A percentile compares a stretch with the other conserved stretches of the same genome.
These are phyloP conservation scores for Pseudeuparius sepicola DNA, from an alignment of 2,888 invertebrate species.

Conservation along the genomic window DNA sequence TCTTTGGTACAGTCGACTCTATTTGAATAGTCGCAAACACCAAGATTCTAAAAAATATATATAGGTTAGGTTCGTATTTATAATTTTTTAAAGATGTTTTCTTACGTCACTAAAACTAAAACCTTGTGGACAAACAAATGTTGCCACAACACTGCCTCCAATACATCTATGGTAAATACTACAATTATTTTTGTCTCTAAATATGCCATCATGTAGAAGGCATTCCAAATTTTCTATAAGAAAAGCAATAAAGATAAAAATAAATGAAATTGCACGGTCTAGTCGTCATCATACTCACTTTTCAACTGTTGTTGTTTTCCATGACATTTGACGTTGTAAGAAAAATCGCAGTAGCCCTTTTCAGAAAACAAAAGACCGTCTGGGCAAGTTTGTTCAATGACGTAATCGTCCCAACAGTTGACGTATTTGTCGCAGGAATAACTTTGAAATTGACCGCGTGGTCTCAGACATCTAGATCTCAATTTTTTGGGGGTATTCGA, in stretches of 20 bases:
- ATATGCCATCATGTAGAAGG: slow-evolving; percentile 49
- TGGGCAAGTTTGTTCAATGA: slow-evolving; percentile 57
- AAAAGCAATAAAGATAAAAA: slow-evolving; percentile 7
- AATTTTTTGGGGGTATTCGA: too few relatives aligned
- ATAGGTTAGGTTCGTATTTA: too few relatives aligned
- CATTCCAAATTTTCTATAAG: slow-evolving; percentile 34
- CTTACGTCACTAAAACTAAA: slow-evolving; percentile 34
- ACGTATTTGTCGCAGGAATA: slow-evolving; percentile 52
- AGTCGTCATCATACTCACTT: too few relatives aligned
- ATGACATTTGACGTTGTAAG: slow-evolving; percentile 51
- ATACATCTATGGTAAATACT: slow-evolving; percentile 58
- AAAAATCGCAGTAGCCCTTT: slow-evolving; percentile 52
- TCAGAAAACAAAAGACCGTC: slow-evolving; percentile 50
- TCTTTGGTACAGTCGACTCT: slow-evolving; percentile 46
- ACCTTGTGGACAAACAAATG: slow-evolving; percentile 53
- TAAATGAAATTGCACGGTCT: not conserved
- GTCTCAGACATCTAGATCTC: slow-evolving; percentile 37
- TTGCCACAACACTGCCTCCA: slow-evolving; percentile 35
- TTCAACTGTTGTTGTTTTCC: too few relatives aligned
- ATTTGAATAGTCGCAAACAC: slow-evolving; percentile 54
- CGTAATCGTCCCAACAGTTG: slow-evolving; percentile 63
- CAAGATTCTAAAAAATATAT: slow-evolving; percentile 43
- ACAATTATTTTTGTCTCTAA: slow-evolving; percentile 51
- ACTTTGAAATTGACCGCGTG: slow-evolving; percentile 54
- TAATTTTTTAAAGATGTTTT: too few relatives aligned